Percentiles rank a stretch among this genome's conserved stretches.
Evolutionary conservation across 2,888 invertebrate species (phyloP).

Genomic region (Terebella lapidaria): DNA sequence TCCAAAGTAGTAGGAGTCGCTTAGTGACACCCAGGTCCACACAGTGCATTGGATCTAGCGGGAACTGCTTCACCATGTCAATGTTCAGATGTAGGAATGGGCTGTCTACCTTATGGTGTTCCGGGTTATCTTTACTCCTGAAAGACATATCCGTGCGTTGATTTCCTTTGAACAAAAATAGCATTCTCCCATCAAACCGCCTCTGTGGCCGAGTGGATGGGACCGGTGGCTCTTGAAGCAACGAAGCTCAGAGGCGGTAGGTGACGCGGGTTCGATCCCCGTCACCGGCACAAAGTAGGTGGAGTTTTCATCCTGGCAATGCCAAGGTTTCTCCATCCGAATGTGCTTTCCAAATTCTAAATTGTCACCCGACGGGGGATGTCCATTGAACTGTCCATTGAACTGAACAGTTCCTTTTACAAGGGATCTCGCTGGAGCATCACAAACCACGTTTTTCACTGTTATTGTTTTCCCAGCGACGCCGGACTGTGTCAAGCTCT

Average conservation of each 20-base stretch:
- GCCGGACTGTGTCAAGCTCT: too few species aligned
- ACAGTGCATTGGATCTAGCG: conserved; percentile 4
- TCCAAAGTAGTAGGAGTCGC: neutral
- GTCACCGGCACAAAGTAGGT: too few species aligned
- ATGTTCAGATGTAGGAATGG: neutral
- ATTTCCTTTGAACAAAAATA: neutral
- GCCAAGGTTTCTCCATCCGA: too few species aligned
- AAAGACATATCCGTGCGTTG: neutral
- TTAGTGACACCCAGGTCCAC: conserved; percentile 3
- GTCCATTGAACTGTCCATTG: conserved; percentile 3
- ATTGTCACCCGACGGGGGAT: too few species aligned
- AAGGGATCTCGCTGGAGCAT: conserved; percentile 7
- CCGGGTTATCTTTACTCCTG: neutral
- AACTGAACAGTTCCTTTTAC: conserved; percentile 5
- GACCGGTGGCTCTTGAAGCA: too few species aligned
- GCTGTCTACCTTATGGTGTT: conserved; percentile 3
- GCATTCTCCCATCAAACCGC: conserved; percentile 5
- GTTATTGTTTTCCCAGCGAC: neutral
- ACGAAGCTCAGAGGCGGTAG: too few species aligned
- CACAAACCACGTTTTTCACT: neutral
- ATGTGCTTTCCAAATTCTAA: too few species aligned
- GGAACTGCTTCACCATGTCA: conserved; percentile 6
- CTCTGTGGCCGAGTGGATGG: too few species aligned
- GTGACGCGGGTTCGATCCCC: too few species aligned
- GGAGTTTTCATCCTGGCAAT: too few species aligned